phyloP scores from a whole-genome alignment of 2,113 vertebrate genomes.

The Larimichthys polyactis region DNA sequence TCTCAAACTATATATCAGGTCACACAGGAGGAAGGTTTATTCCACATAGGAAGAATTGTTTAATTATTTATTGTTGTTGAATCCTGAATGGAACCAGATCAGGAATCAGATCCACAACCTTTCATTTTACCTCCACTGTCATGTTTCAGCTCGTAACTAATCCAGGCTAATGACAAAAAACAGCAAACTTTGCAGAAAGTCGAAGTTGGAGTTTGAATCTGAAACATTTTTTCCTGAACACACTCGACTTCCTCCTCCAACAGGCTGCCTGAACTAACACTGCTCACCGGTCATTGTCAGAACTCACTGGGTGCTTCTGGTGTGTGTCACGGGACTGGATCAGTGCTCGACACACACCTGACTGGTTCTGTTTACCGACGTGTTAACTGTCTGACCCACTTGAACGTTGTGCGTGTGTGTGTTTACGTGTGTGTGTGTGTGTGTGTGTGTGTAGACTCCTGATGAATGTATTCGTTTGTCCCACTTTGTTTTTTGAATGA shows the following conservation, averaged over 20 bases:
- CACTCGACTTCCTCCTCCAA: too few species aligned
- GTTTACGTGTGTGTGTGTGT: slow-evolving; percentile 30
- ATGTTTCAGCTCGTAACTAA: too few species aligned
- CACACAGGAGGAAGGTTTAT: too few species aligned
- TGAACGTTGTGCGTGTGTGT: slow-evolving; percentile 44
- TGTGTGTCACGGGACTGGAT: slow-evolving; percentile 36
- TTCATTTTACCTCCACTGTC: too few species aligned
- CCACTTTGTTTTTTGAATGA: slow-evolving; percentile 71
- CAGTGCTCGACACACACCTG: slow-evolving; percentile 16
- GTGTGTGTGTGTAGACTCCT: slow-evolving; percentile 19
- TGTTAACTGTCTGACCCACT: slow-evolving; percentile 48
- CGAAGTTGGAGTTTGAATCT: not conserved
- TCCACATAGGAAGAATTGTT: too few species aligned
- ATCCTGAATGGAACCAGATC: too few species aligned
- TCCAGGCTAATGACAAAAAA: not conserved
- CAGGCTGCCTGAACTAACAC: not conserved
- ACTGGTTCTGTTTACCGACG: not conserved
- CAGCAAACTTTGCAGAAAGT: not conserved
- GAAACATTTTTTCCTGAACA: not conserved
- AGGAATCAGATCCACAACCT: too few species aligned
- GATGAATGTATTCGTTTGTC: slow-evolving; percentile 65
- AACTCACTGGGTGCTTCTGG: slow-evolving; percentile 25
- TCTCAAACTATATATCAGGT: too few species aligned
- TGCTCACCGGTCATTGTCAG: slow-evolving; percentile 34
- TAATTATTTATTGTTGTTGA: too few species aligned